These are phyloP conservation scores for Gobiocypris rarus DNA, from an alignment of 2,113 vertebrate genomes.

Conservation along the genomic window DNA sequence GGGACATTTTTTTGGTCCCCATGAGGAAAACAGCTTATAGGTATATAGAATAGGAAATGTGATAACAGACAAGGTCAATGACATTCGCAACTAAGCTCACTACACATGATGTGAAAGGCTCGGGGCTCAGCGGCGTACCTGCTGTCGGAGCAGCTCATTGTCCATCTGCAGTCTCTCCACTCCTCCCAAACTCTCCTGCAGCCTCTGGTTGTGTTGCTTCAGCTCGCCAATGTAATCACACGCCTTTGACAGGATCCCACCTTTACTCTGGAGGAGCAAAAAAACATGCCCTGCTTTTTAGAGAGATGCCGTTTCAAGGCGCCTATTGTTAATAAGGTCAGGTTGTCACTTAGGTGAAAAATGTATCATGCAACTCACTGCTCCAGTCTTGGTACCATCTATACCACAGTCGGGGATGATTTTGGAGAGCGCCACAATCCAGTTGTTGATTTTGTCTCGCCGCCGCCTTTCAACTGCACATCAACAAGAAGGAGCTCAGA, in stretches of 20 bases:
- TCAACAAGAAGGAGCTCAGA: neutral
- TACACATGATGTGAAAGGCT: neutral
- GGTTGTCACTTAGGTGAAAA: neutral
- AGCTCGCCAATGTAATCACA: conserved; percentile 92
- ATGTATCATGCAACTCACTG: conserved; percentile 71
- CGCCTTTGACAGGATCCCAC: conserved; percentile 91
- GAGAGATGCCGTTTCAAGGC: neutral
- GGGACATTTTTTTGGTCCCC: too few relatives aligned
- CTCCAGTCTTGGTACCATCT: conserved; percentile 88
- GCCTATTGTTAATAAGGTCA: neutral
- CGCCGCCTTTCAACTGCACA: conserved; percentile 85
- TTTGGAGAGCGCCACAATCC: conserved; percentile 92
- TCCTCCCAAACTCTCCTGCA: conserved; percentile 88
- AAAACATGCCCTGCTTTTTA: neutral
- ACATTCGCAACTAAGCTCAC: neutral
- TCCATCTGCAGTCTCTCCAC: conserved; percentile 88
- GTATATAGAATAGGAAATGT: neutral
- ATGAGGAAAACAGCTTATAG: too few relatives aligned
- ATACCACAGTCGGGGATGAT: conserved; percentile 90
- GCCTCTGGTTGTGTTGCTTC: conserved; percentile 85
- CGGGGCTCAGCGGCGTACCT: conserved; percentile 71
- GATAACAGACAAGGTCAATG: neutral
- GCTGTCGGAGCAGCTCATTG: conserved; percentile 86
- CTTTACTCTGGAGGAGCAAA: conserved; percentile 81
- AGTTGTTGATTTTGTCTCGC: conserved; percentile 95